phyloP scores from a whole-genome alignment of 35 echinoderm and acorn worm genomes.

The Ptychodera flava region DNA sequence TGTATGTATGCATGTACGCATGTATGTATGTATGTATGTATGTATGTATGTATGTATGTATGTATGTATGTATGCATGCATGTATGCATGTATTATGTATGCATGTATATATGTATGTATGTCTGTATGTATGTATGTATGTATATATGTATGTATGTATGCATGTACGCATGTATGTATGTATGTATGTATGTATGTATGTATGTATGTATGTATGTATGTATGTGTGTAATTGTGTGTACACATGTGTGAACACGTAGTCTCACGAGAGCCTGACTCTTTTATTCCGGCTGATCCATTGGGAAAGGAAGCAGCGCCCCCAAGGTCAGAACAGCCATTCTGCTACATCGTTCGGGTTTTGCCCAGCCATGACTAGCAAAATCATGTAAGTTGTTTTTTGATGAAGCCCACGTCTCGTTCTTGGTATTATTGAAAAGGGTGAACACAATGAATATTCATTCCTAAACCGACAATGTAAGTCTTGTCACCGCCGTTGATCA shows the following conservation, averaged over 20 bases:
- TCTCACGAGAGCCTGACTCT: too few relatives aligned
- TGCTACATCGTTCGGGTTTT: too few relatives aligned
- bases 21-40: not conserved
- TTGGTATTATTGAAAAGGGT: too few relatives aligned
- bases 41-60: conserved; percentile 2
- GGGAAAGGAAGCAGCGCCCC: too few relatives aligned
- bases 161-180: not conserved
- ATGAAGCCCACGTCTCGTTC: too few relatives aligned
- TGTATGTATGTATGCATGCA: not conserved
- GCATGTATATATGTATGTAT: not conserved
- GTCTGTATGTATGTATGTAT: not conserved
- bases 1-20: not conserved
- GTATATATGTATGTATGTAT: not conserved
- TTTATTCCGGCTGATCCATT: too few relatives aligned
- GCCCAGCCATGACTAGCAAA: too few relatives aligned
- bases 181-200: not conserved
- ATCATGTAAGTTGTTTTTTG: too few relatives aligned
- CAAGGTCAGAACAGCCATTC: too few relatives aligned
- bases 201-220: not conserved
- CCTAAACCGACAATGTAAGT: too few relatives aligned
- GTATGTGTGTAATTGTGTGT: not conserved
- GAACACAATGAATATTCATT: too few relatives aligned
- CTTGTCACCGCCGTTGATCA: too few relatives aligned
- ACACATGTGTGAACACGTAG: not conserved
- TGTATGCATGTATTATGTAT: not conserved